Evolutionary conservation across 1,140 invertebrate genomes (phyloP).

Genomic region (Drosophila gunungcola): DNA sequence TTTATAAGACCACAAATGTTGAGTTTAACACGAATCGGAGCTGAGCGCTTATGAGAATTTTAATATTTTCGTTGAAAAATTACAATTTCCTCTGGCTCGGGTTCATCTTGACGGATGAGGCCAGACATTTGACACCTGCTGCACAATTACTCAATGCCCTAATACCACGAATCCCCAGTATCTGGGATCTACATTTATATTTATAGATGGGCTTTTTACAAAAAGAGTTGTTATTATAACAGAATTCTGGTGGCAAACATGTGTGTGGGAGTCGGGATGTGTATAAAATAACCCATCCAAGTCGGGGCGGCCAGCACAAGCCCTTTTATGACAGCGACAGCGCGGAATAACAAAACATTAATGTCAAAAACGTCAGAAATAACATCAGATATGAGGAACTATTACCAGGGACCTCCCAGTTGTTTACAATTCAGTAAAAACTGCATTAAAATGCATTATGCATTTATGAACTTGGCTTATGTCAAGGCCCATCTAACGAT

Average conservation of each 20-base stretch:
- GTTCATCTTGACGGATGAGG: constrained; percentile 49
- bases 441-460: constrained; percentile 73
- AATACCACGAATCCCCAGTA: constrained; percentile 61
- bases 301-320: constrained; percentile 22
- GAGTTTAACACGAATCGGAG: constrained; percentile 62
- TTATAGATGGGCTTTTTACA: constrained; percentile 50
- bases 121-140: constrained; percentile 78
- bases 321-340: constrained; percentile 71
- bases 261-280: constrained; percentile 48
- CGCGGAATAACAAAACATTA: constrained; percentile 74
- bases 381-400: constrained; percentile 34
- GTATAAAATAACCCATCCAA: constrained; percentile 12
- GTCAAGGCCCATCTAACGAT: constrained; percentile 25
- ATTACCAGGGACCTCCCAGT: constrained; percentile 55
- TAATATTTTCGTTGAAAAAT: constrained; percentile 77
- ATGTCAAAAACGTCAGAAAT: constrained; percentile 80
- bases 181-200: constrained; percentile 37
- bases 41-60: constrained; percentile 18
- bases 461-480: constrained; percentile 49
- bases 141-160: constrained; percentile 76
- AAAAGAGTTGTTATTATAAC: constrained; percentile 72
- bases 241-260: constrained; percentile 40
- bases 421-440: constrained; percentile 66
- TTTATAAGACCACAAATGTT: constrained; percentile 76
- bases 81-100: constrained; percentile 53